Conservation (phyloP, 1,140 invertebrate species). For the Dinoponera quadriceps region DNA sequence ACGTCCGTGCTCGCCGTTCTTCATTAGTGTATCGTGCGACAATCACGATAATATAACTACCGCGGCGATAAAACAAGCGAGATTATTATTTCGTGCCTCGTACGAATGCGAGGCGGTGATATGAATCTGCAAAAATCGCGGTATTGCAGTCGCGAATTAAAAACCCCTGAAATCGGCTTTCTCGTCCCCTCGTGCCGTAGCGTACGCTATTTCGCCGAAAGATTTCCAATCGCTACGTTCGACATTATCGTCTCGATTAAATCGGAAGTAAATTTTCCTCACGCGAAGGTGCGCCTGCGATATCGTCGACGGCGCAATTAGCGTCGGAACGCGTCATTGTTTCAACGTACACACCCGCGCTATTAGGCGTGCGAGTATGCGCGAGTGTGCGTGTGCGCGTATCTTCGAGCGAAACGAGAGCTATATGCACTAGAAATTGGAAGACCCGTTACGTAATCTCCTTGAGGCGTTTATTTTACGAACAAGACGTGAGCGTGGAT, state of each 20-base stretch:
- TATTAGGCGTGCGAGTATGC: not conserved
- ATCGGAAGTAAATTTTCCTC: not conserved
- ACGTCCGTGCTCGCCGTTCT: not conserved
- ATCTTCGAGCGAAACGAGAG: conserved; percentile 15
- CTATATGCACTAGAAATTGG: conserved; percentile 14
- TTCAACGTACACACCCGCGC: not conserved
- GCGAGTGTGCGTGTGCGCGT: not conserved
- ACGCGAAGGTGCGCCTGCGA: not conserved
- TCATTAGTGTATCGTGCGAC: not conserved
- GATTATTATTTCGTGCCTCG: not conserved
- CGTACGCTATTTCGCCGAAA: not conserved
- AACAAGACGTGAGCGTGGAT: not conserved
- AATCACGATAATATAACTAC: conserved; percentile 6
- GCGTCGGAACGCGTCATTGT: not conserved
- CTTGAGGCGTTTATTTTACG: conserved; percentile 10
- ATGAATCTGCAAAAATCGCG: not conserved
- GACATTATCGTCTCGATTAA: conserved; percentile 12
- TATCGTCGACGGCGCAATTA: conserved; percentile 26
- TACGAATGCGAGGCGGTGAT: not conserved
- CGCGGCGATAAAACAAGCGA: conserved; percentile 5
- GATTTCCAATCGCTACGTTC: not conserved
- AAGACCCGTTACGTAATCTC: conserved; percentile 11
- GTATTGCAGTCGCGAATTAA: not conserved
- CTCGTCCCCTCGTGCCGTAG: not conserved
- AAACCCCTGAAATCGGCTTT: not conserved